Base-by-base conservation (phyloP, 2,797 vertebrate genomes). In the Siniperca scherzeri region DNA sequence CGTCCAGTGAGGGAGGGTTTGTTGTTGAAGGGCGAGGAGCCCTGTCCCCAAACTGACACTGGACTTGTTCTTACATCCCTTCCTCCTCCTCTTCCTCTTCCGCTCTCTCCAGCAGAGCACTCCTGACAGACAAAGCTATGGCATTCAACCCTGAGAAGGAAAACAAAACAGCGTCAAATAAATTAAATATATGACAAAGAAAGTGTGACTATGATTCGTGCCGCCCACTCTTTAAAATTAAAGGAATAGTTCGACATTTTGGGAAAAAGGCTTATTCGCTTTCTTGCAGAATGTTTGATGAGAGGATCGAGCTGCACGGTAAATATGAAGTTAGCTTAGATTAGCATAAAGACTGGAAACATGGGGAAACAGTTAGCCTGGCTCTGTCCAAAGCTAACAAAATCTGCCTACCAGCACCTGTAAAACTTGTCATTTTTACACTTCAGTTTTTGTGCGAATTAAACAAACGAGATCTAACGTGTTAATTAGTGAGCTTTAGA, bases 71-170 rank as follows among this genome's bases (percentile, higher is more conserved):
- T 89, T 84, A 84, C 82, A 81, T 76, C 85, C 83, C 75, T 60
- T 87, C 84, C 80, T 88, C 87, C 72, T 89, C 87, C 38, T 91
- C 87, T 33, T 91, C 85, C 48, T 81, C 83, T 27, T 69, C 82
- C 73, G 79, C 73, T 85, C 84, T 67, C 90, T 94, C 85, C 88
- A 91, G 91, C 90, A 87, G 90, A 94, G 84, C 89, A 72, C 89
- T 94, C 93, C 89, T 85, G 84, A 89, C 87, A 80, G 88, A 93
- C 76, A 81, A 71, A 89, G 53, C 88, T 80, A 86, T 59, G 78
- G 78, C 65, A 22, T 81, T 88, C 83, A 75, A 73, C 67, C 86
- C 92, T 95, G 92, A 82, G 65, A 78, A 84, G 16, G 74, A 48
- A 73, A 77, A 77, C 1, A 65, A 65, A 65, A 80, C 6, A 38